Conservation (phyloP, 2,888 invertebrate species). For the Thecocarcelia acutangulata region DNA sequence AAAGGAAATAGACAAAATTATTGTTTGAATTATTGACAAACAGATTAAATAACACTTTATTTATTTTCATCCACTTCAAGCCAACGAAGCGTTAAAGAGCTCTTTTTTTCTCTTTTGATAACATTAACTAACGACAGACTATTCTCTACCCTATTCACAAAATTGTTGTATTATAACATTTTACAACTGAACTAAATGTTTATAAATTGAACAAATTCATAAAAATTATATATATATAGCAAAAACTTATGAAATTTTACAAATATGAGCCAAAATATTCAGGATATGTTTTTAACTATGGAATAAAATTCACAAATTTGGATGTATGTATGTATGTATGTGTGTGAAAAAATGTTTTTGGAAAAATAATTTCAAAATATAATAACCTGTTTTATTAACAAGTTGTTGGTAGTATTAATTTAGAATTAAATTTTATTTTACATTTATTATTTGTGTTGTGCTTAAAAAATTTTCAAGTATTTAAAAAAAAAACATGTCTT, state of each 20-base stretch:
- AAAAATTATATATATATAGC: too few species aligned
- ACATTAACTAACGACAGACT: not conserved
- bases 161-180: slow-evolving; percentile 5
- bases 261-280: slow-evolving; percentile 14
- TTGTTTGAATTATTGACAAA: not conserved
- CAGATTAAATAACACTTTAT: not conserved
- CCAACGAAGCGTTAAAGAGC: too few species aligned
- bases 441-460: not conserved
- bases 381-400: too few species aligned
- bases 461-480: slow-evolving; percentile 23
- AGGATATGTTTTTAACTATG: slow-evolving; percentile 16
- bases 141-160: not conserved
- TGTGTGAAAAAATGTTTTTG: too few species aligned
- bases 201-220: slow-evolving; percentile 14
- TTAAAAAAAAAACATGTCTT: slow-evolving; percentile 53
- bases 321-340: too few species aligned
- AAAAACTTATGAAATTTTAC: not conserved
- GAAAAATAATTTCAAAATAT: slow-evolving; percentile 10
- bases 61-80: not conserved
- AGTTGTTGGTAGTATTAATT: too few species aligned
- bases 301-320: slow-evolving; percentile 50
- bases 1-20: too few species aligned
- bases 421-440: not conserved
- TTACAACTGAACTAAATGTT: not conserved
- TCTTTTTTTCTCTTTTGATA: not conserved